Evolutionary conservation across 2,888 invertebrate genomes (phyloP), one percentile per base, ranked within the genome.

Genomic region (Hemithea aestivaria): DNA sequence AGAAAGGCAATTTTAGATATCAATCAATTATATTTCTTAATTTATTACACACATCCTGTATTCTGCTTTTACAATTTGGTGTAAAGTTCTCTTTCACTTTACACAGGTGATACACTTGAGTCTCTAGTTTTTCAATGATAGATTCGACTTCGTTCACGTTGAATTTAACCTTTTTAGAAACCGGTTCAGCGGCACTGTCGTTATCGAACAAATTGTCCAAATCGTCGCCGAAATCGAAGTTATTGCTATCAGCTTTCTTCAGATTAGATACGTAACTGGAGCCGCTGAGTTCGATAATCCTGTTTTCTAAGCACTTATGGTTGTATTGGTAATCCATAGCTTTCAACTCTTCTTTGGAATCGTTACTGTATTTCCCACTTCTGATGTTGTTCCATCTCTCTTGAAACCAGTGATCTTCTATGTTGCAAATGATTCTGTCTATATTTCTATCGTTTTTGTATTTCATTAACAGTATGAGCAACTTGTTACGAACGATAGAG

Each of bases 201-300:
- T 49, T 49, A 24, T 65, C 69, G 47, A 75, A 73, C 24, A 79
- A 44, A 8, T 64, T 57, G 24, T 82, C 75, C 7, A 79, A 60
- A 44, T 81, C 74, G 2, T 39, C 40, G 5, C 63, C 68, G 7
- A 82, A 59, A 45, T 83, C 81, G 36, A 82, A 81, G 53, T 78
- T 74, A 31, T 56, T 56, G 21, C 53, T 53, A 30, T 39, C 27
- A 2, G 20, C 16, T n/a, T 43, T 31, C 9, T 10, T 34, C 21
- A 38, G 1, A 12, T 37, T 46, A 9, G 33, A 16, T 2, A 36
- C 39, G 6, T 6, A 12, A 1, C 20, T 11, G 20, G 27, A 28
- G 9, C 8, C 16, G 20, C 7, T 22, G 21, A 20, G 27, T 5
- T 20, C 7, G 10, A 33, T 27, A 12, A 2, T 22, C 21, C 27